Evolutionary conservation across 2,888 invertebrate genomes (phyloP), one percentile per base, ranked within the genome.

Genomic region (Aethes cnicana): DNA sequence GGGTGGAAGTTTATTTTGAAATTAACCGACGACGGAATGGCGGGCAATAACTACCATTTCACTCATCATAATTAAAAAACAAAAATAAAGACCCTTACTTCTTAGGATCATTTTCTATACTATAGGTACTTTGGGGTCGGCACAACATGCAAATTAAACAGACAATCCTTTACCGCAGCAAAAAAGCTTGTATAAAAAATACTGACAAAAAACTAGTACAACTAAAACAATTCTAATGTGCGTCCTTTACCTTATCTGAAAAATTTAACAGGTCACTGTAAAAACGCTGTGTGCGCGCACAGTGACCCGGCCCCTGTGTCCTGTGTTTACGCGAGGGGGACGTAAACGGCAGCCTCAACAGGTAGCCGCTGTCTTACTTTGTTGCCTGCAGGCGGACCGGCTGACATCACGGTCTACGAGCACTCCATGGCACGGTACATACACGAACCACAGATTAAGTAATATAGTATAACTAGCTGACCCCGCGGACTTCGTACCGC

Each of bases 321-420:
- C 7, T 11, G 17, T 36, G 46, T 52, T 46, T 33, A 39, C 46
- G 32, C 44, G 17, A 4, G 32, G 23, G 33, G 41, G 17, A 23
- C 20, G 23, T n/a, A 21, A 33, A 25, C 21, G 37, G 30, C 18
- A 25, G 44, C 39, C 26, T 52, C 52, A 52, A 52, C 52, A 52
- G 52, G 52, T 52, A 52, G 52, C 44, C 26, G 32, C 50, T 37
- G 36, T 46, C 52, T 52, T 46, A 46, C 46, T 39, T 37, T 32
- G 37, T 44, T 52, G 14, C 23, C 25, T 42, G 43, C 36, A 49
- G 42, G 16, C 9, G 28, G 21, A n/a, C 18, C 23, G 37, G 18
- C 16, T 35, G 4, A 11, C 9, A 33, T 20, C 21, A 26, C 41
- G 32, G 26, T 39, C 37, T 30, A 39, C 20, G 48, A 33, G 12